A percentile compares a stretch with the other conserved stretches of the same genome.
Evolutionary conservation across 2,888 invertebrate genomes (phyloP).

Genomic region (Lordiphosa fenestrarum): DNA sequence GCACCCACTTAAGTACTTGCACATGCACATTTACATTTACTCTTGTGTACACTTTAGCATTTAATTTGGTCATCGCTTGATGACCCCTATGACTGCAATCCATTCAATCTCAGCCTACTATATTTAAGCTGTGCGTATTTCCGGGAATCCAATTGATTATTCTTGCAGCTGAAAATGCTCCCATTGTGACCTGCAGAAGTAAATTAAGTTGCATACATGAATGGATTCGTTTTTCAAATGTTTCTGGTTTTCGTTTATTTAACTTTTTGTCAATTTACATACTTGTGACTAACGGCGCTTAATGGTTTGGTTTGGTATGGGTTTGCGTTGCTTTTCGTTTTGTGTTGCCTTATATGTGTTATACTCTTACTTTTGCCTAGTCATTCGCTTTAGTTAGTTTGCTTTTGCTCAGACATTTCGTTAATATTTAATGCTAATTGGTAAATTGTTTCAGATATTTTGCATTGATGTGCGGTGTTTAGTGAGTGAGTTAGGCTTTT

Average conservation of each 20-base stretch:
- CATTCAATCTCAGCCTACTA: conserved; percentile 40
- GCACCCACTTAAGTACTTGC: conserved; percentile 13
- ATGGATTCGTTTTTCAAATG: conserved; percentile 24
- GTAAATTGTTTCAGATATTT: conserved; percentile 59
- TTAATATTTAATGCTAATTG: conserved; percentile 64
- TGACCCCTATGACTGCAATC: conserved; percentile 50
- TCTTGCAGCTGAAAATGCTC: conserved; percentile 1
- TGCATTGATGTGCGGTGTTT: conserved; percentile 43
- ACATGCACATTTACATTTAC: conserved; percentile 16
- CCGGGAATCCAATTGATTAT: conserved; percentile 36
- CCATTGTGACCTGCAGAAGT: conserved; percentile 25
- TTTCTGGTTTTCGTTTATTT: conserved; percentile 47
- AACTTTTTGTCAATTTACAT: conserved; percentile 60
- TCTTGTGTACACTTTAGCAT: conserved; percentile 12
- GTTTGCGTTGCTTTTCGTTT: conserved; percentile 35
- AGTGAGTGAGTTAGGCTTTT: conserved; percentile 2
- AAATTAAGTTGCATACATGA: conserved; percentile 40
- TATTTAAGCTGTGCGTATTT: conserved; percentile 32
- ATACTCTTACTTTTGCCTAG: conserved; percentile 36
- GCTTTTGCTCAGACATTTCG: conserved; percentile 60
- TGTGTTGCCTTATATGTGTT: conserved; percentile 41
- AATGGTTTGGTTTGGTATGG: conserved; percentile 18
- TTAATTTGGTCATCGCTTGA: conserved; percentile 18
- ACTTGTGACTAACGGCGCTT: conserved; percentile 46
- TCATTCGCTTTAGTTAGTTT: conserved; percentile 63